Evolutionary conservation across 1,140 invertebrate genomes (phyloP).

Genomic region (Steinernema khuongi): DNA sequence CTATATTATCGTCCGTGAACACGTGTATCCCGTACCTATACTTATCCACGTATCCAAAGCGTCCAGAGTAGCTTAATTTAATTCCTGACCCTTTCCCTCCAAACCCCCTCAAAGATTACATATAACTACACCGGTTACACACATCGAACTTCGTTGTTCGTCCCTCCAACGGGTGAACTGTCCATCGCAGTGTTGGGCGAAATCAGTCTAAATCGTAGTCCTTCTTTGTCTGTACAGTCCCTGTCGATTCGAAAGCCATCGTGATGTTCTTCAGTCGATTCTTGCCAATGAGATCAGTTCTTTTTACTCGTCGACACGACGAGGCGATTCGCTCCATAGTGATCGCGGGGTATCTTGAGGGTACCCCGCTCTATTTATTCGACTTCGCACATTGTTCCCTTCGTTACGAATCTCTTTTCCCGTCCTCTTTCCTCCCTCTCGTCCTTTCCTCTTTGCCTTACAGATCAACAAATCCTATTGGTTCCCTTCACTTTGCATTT

Average conservation of each 20-base stretch:
- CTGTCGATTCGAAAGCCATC: no score
- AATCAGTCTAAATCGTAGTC: neutral
- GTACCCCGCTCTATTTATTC: neutral
- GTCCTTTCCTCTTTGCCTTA: neutral
- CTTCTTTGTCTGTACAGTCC: neutral
- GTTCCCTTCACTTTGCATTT: constrained; percentile 10
- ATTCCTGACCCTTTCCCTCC: neutral
- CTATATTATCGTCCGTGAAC: neutral
- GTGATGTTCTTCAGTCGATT: neutral
- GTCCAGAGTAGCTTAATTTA: neutral
- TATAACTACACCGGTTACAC: neutral
- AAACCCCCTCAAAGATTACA: no score
- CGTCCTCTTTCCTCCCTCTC: neutral
- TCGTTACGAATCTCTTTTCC: constrained; percentile 8
- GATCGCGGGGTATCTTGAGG: neutral
- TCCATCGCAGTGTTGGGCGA: neutral
- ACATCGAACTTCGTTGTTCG: neutral
- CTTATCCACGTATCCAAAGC: neutral
- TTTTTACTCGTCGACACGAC: no score
- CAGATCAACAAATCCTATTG: neutral
- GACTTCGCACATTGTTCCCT: no score
- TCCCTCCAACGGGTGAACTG: neutral
- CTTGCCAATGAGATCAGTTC: neutral
- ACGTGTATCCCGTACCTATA: neutral
- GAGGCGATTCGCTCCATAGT: no score